Conservation (phyloP, 2,113 vertebrate species). For the Trochalopteron elliotii region DNA sequence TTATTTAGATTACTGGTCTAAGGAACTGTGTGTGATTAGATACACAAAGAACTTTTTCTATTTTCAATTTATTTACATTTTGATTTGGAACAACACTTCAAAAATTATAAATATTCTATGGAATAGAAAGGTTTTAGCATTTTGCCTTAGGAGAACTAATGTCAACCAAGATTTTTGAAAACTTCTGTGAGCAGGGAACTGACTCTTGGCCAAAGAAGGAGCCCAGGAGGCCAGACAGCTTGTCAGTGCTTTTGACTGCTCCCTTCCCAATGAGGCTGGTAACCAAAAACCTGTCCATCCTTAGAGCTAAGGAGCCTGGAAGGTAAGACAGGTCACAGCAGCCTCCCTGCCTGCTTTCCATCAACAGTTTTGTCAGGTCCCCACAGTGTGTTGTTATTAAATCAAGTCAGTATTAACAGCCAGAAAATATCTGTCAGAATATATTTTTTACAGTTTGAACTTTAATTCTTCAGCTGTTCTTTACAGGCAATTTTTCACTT, state of each 20-base stretch:
- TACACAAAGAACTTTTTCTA: not conserved
- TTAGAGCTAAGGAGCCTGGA: not conserved
- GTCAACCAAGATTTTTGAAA: not conserved
- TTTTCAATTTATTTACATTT: not conserved
- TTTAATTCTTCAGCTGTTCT: conserved; percentile 15
- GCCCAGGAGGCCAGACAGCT: not conserved
- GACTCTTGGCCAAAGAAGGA: not conserved
- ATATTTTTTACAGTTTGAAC: conserved; percentile 11
- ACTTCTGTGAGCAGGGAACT: not conserved
- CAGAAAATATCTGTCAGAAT: conserved; percentile 19
- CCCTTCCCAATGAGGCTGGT: not conserved
- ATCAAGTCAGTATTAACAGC: not conserved
- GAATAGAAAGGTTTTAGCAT: not conserved
- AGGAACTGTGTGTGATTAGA: not conserved
- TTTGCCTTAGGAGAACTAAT: not conserved
- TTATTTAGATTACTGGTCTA: not conserved
- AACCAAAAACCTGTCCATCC: not conserved
- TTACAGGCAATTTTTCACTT: not conserved
- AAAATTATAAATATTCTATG: not conserved
- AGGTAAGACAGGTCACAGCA: not conserved
- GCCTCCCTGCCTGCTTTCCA: not conserved
- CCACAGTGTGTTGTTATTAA: not conserved
- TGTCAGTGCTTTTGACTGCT: not conserved
- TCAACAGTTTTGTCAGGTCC: not conserved
- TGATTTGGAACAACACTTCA: not conserved